Evolutionary conservation across 2,113 vertebrate genomes (phyloP).

Genomic region (Anolis sagrei): DNA sequence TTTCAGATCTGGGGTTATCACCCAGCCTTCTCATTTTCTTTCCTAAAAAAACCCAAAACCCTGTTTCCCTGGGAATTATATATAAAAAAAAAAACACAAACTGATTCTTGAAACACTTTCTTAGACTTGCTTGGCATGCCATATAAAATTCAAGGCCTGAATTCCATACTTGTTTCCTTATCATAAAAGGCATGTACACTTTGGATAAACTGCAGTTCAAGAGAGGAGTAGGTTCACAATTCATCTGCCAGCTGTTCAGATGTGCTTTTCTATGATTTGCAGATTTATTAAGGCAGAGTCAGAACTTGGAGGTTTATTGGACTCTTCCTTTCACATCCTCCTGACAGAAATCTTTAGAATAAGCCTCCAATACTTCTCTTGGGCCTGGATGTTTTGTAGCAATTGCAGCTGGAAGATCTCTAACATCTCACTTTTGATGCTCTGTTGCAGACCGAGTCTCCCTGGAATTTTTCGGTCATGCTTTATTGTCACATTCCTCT

Average conservation of each 20-base stretch:
- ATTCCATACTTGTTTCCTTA: conserved; percentile 56
- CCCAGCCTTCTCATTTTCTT: conserved; percentile 59
- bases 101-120: conserved; percentile 63
- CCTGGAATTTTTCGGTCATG: conserved; percentile 72
- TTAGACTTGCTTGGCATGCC: conserved; percentile 55
- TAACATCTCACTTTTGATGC: conserved; percentile 72
- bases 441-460: conserved; percentile 73
- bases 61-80: conserved; percentile 64
- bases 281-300: conserved; percentile 68
- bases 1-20: conserved; percentile 59
- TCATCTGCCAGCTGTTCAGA: conserved; percentile 72
- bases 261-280: conserved; percentile 69
- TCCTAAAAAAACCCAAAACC: conserved; percentile 66
- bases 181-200: conserved; percentile 62
- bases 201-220: conserved; percentile 68
- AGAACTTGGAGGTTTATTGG: conserved; percentile 67
- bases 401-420: conserved; percentile 74
- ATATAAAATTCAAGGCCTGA: conserved; percentile 64
- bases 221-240: conserved; percentile 71
- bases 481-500: conserved; percentile 71
- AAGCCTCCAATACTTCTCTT: conserved; percentile 68
- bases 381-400: conserved; percentile 73
- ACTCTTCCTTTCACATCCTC: conserved; percentile 70
- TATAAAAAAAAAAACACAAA: no score
- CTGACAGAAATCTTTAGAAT: conserved; percentile 72